These are phyloP conservation scores for Daboia siamensis DNA, from an alignment of 2,113 vertebrate genomes.

Conservation along the genomic window DNA sequence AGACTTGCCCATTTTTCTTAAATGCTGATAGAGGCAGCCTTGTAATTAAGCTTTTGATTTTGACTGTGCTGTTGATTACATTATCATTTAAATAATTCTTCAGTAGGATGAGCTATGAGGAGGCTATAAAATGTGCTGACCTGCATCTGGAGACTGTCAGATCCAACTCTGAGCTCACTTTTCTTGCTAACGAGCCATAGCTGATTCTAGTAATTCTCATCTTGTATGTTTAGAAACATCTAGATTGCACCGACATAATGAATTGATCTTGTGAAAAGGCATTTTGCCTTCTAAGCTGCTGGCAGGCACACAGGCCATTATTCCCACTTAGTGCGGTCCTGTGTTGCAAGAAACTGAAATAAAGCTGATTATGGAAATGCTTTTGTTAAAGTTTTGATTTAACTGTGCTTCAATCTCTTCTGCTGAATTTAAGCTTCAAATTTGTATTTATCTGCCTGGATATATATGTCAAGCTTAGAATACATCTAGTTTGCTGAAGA, in stretches of 20 bases:
- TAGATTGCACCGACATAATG: neutral
- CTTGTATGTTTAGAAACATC: neutral
- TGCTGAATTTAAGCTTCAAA: neutral
- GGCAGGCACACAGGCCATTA: neutral
- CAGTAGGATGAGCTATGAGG: conserved; percentile 64
- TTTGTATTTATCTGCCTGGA: neutral
- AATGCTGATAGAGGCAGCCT: neutral
- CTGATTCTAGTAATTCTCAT: neutral
- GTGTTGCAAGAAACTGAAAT: neutral
- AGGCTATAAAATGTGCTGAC: conserved; percentile 64
- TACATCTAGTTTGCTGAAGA: neutral
- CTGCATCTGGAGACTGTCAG: conserved; percentile 68
- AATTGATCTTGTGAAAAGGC: neutral
- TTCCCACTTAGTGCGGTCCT: neutral
- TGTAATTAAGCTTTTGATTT: neutral
- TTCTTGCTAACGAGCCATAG: neutral
- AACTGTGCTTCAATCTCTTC: neutral
- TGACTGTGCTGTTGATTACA: neutral
- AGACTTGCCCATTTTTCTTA: neutral
- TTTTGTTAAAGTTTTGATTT: neutral
- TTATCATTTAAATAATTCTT: neutral
- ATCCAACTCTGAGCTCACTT: conserved; percentile 79
- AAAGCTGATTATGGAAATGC: neutral
- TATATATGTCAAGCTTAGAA: neutral
- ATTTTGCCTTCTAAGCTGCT: neutral